Percentiles rank a stretch among this genome's conserved stretches.
Evolutionary conservation across 2,113 vertebrate species (phyloP).

Genomic region (Lota lota): DNA sequence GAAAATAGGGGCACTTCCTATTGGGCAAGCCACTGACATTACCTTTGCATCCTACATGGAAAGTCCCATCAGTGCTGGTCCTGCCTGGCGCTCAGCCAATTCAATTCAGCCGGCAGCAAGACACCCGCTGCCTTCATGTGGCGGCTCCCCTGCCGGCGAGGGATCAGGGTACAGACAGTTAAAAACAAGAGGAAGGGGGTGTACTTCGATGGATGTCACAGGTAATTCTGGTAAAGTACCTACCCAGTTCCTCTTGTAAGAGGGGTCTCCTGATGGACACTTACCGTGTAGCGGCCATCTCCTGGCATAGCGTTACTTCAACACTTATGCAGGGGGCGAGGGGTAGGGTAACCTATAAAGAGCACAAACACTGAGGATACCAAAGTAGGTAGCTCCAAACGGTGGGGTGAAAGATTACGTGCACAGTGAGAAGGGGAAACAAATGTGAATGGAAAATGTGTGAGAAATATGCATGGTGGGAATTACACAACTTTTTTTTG

Average conservation of each 20-base stretch:
- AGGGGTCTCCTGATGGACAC: slow-evolving; percentile 14
- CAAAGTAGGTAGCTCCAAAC: slow-evolving; percentile 17
- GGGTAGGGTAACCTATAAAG: slow-evolving; percentile 63
- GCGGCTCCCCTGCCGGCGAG: not conserved
- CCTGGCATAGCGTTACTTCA: slow-evolving; percentile 5
- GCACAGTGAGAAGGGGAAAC: not conserved
- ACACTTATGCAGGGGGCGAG: slow-evolving; percentile 31
- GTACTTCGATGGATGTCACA: not conserved
- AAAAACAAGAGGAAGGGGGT: not conserved
- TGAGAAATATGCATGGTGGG: no score
- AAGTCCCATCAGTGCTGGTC: no score
- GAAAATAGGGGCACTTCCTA: no score
- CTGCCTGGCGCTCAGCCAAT: no score
- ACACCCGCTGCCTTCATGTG: no score
- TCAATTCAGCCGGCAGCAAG: no score
- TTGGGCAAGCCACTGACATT: no score
- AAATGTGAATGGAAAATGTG: no score
- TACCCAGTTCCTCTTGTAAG: slow-evolving; percentile 16
- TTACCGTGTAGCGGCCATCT: slow-evolving; percentile 39
- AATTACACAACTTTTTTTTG: no score
- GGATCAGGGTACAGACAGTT: not conserved
- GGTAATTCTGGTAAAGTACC: not conserved
- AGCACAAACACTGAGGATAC: slow-evolving; percentile 63
- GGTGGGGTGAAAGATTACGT: not conserved
- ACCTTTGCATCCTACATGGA: no score